These are phyloP conservation scores for Trachurus trachurus DNA, from an alignment of 2,797 vertebrate species.

Conservation along the genomic window DNA sequence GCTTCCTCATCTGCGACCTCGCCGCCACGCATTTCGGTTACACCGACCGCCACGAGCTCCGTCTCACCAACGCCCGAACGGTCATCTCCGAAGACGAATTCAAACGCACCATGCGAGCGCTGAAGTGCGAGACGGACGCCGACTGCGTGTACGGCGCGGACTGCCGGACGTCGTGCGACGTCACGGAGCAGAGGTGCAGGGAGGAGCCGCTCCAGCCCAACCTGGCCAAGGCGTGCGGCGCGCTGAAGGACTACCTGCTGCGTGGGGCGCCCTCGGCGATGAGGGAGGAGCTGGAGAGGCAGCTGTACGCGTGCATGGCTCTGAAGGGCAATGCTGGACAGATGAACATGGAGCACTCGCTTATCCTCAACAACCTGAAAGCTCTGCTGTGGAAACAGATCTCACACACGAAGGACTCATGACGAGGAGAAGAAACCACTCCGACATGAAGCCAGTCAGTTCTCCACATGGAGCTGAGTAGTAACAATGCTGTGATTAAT, in stretches of 20 bases:
- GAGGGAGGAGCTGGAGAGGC: slow-evolving; percentile 95
- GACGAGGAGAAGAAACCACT: slow-evolving; percentile 41
- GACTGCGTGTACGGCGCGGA: slow-evolving; percentile 94
- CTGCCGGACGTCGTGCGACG: slow-evolving; percentile 93
- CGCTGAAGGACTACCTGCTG: slow-evolving; percentile 96
- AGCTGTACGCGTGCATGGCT: slow-evolving; percentile 95
- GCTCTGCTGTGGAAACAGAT: slow-evolving; percentile 99
- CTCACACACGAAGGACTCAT: slow-evolving; percentile 98
- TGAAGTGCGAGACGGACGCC: slow-evolving; percentile 90
- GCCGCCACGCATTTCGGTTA: slow-evolving; percentile 87
- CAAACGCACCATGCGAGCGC: slow-evolving; percentile 90
- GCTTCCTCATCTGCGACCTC: slow-evolving; percentile 97
- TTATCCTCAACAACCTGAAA: slow-evolving; percentile 98
- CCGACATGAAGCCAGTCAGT: background rate
- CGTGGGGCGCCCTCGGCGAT: slow-evolving; percentile 92
- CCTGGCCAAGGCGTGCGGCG: slow-evolving; percentile 94
- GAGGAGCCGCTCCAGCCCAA: slow-evolving; percentile 94
- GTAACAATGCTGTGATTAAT: slow-evolving; percentile 62
- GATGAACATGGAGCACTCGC: slow-evolving; percentile 99
- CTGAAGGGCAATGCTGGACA: slow-evolving; percentile 93
- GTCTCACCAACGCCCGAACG: slow-evolving; percentile 91
- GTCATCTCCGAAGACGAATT: slow-evolving; percentile 93
- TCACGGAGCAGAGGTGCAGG: slow-evolving; percentile 90
- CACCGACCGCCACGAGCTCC: slow-evolving; percentile 84
- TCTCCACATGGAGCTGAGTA: slow-evolving; percentile 7